Conservation (phyloP, 2,888 invertebrate genomes). For the Thelaira solivaga region DNA sequence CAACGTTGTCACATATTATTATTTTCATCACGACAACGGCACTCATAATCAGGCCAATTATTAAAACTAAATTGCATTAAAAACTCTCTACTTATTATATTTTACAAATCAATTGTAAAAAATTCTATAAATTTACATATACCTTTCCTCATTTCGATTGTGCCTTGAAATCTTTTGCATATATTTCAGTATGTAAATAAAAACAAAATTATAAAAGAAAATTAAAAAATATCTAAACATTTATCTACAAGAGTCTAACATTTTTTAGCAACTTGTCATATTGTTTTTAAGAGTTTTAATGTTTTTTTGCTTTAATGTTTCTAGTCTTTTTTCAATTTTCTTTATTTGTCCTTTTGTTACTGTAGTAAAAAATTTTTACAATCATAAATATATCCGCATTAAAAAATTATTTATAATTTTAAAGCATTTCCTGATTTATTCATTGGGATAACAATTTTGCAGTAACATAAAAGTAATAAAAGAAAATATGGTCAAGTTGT, state of each 20-base stretch:
- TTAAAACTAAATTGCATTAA: too few species aligned
- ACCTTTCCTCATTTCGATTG: too few species aligned
- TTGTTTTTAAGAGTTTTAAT: conserved; percentile 15
- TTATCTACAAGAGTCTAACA: conserved; percentile 41
- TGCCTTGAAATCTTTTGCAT: background rate
- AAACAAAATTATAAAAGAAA: background rate
- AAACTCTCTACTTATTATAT: too few species aligned
- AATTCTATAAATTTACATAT: too few species aligned
- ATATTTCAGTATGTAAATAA: too few species aligned
- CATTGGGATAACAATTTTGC: conserved; percentile 35
- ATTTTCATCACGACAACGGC: too few species aligned
- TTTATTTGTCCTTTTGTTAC: background rate
- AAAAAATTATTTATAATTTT: background rate
- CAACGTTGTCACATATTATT: too few species aligned
- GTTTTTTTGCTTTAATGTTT: background rate
- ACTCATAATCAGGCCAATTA: too few species aligned
- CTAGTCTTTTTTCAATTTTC: background rate
- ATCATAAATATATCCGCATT: conserved; percentile 32
- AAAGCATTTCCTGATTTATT: conserved; percentile 13
- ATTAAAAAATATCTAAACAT: too few species aligned
- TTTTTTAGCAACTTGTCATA: conserved; percentile 32
- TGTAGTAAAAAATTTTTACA: too few species aligned
- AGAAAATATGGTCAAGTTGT: conserved; percentile 6
- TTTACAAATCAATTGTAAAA: too few species aligned
- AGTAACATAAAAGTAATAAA: conserved; percentile 13